These are phyloP conservation scores for Ellobium chinense DNA, from an alignment of 2,888 invertebrate genomes.

Conservation along the genomic window DNA sequence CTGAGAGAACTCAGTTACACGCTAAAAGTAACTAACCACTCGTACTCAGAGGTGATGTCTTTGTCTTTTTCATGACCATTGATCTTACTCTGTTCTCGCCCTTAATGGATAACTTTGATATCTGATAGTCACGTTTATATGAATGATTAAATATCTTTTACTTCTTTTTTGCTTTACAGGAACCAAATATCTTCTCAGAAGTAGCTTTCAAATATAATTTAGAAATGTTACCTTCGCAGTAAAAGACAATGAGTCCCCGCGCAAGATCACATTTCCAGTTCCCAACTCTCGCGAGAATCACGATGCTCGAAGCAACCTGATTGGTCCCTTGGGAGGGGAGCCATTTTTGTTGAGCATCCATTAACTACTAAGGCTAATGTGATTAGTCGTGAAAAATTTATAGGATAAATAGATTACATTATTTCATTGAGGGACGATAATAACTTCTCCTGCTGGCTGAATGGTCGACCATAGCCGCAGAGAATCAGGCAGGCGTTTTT, in stretches of 20 bases:
- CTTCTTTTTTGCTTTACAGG: no score
- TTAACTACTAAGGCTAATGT: conserved; percentile 55
- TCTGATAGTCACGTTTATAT: no score
- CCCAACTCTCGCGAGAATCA: conserved; percentile 34
- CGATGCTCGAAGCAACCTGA: conserved; percentile 41
- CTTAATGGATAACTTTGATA: no score
- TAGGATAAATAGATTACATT: conserved; percentile 56
- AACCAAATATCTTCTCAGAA: no score
- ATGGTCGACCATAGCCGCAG: conserved; percentile 2
- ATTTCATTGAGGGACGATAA: conserved; percentile 43
- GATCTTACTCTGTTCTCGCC: no score
- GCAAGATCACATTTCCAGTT: conserved; percentile 30
- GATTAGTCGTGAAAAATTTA: conserved; percentile 59
- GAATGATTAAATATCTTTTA: no score
- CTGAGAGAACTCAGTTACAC: no score
- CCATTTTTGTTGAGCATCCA: conserved; percentile 46
- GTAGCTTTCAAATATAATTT: no score
- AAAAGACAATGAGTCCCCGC: background rate
- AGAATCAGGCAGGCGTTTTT: conserved; percentile 32
- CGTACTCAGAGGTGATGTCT: no score
- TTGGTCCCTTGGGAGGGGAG: conserved; percentile 40
- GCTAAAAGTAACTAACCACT: no score
- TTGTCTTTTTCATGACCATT: no score
- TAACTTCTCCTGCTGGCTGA: conserved; percentile 23
- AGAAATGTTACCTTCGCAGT: no score